These are phyloP conservation scores for Coenobita brevimanus DNA, from an alignment of 1,140 invertebrate species.

Conservation along the genomic window DNA sequence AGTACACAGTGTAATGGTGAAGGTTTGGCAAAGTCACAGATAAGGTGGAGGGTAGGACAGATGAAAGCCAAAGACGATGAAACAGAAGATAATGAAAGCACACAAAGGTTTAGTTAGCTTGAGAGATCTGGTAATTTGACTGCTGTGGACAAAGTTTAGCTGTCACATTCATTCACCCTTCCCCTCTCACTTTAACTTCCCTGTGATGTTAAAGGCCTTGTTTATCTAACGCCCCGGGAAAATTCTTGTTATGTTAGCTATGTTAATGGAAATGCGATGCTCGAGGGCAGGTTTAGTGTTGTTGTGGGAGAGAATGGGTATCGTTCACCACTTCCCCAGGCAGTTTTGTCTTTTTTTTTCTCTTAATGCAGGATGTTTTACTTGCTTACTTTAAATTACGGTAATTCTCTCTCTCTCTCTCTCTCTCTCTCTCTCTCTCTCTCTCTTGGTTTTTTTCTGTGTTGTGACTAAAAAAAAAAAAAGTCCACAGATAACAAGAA, in stretches of 20 bases:
- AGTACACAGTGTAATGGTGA: too few relatives aligned
- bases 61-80: too few relatives aligned
- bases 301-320: background rate
- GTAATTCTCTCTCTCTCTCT: background rate
- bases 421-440: background rate
- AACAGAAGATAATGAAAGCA: too few relatives aligned
- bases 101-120: too few relatives aligned
- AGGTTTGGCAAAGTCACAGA: too few relatives aligned
- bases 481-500: too few relatives aligned
- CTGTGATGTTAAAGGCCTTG: background rate
- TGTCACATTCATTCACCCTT: too few relatives aligned
- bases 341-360: background rate
- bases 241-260: conserved; percentile 26
- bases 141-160: too few relatives aligned
- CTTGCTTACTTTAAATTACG: background rate
- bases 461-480: too few relatives aligned
- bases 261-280: conserved; percentile 30
- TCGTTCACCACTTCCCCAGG: background rate
- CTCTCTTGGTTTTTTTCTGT: background rate
- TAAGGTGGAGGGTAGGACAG: too few relatives aligned
- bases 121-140: too few relatives aligned
- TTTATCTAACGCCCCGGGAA: conserved; percentile 14
- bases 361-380: background rate
- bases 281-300: too few relatives aligned
- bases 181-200: background rate